Base-by-base conservation (phyloP, 53 echinoderm and acorn worm genomes). In the Holothuria leucospilota region DNA sequence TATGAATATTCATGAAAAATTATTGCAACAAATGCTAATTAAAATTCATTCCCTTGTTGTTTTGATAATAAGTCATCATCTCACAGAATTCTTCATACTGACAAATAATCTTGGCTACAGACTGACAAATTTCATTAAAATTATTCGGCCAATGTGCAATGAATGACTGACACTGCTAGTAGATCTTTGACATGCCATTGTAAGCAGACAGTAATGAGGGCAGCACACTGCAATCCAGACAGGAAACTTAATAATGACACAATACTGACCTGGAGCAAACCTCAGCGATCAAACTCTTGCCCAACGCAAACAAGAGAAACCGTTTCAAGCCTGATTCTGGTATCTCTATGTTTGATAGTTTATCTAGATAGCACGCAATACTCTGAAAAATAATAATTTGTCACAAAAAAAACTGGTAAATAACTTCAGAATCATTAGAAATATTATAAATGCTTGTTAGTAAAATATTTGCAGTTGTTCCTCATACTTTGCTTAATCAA, bases 311-410 rank as follows among this genome's bases (percentile, higher is more conserved):
- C 28, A 24, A 51, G 2, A 83, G 41, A 67, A 83, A 83, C 11
- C 11, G 23, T 24, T 41, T 83, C 46, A 83, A 24, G 11, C 63
- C 40, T 5, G 40, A 41, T 10, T 83, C 84, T 11, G 84, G 38
- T 38, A 83, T 29, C 39, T 65, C 24, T 8, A 65, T 46, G 15
- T 64, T 40, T n/a, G 63, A 21, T 42, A 83, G 65, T 20, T 83
- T 52, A 27, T 83, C 68, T 39, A 83, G 84, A 42, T 52, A 66
- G 39, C 84, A 83, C 65, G 84, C 40, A 67, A 83, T 38, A 52
- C 65, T 67, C 84, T 83, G 84, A 8, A 34, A 29, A 34, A 67
- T 24, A 71, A 29, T 13, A 23, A 49, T 39, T 74, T 18, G 29
- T 39, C 24, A 74, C 40, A 8, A 68, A 29, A 34, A 68, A 34